Evolutionary conservation across 2,797 vertebrate genomes (phyloP).

Genomic region (Tympanoctomys barrerae): DNA sequence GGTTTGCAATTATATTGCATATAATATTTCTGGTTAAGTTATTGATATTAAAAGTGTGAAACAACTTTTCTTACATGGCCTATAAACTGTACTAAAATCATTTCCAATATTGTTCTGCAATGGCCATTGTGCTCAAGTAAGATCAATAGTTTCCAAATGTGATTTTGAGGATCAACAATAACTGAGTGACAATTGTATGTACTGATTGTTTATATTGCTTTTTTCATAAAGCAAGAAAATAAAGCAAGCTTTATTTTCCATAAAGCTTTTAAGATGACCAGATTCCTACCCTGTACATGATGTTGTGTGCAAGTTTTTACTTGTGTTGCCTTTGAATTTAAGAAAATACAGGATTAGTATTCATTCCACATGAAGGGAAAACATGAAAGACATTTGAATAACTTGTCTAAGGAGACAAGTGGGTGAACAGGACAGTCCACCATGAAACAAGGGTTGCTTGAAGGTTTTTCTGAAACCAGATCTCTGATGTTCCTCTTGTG

Average conservation of each 20-base stretch:
- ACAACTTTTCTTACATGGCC: background rate
- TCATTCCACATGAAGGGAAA: conserved; percentile 16
- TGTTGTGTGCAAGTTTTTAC: background rate
- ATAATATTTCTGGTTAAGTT: conserved; percentile 20
- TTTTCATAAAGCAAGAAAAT: no score
- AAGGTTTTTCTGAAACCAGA: background rate
- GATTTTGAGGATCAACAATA: background rate
- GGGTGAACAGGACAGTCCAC: background rate
- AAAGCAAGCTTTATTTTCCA: no score
- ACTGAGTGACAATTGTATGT: background rate
- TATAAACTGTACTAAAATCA: background rate
- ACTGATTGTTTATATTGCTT: background rate
- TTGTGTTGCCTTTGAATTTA: background rate
- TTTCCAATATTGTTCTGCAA: background rate
- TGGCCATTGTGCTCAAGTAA: background rate
- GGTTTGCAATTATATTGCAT: conserved; percentile 1
- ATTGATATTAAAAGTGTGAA: background rate
- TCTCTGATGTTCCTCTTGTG: background rate
- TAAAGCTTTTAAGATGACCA: background rate
- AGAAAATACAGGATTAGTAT: background rate
- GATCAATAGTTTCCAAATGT: background rate
- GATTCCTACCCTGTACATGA: background rate
- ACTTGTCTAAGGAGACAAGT: background rate
- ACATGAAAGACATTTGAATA: background rate
- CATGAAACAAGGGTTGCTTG: background rate